phyloP scores from a whole-genome alignment of 2,888 invertebrate species.

The Micropterix aruncella region DNA sequence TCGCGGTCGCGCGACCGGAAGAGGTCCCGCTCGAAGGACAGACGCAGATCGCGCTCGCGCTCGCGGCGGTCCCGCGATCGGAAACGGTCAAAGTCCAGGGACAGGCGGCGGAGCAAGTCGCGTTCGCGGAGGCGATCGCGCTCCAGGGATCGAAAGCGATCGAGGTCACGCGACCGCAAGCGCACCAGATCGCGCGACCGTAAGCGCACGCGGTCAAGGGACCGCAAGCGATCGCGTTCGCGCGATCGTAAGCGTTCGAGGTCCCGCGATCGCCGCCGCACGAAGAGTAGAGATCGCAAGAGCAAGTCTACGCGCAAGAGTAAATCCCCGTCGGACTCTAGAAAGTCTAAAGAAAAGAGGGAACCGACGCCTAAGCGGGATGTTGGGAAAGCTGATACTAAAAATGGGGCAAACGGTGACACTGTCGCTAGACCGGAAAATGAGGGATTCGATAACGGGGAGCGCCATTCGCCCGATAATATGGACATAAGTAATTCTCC shows the following conservation, averaged over 20 bases:
- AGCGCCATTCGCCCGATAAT: constrained; percentile 50
- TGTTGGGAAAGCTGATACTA: constrained; percentile 8
- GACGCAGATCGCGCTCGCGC: constrained; percentile 18
- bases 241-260: constrained; percentile 15
- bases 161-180: constrained; percentile 36
- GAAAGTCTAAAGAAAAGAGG: constrained; percentile 16
- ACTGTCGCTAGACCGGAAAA: constrained; percentile 6
- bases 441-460: constrained; percentile 26
- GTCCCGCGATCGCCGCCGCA: constrained; percentile 28
- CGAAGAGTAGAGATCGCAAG: constrained; percentile 30
- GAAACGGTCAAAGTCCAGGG: constrained; percentile 31
- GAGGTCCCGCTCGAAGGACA: constrained; percentile 19
- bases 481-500: constrained; percentile 75
- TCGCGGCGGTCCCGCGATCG: constrained; percentile 24
- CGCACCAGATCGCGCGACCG: constrained; percentile 32
- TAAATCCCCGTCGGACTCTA: background rate
- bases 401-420: constrained; percentile 24
- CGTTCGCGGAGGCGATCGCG: constrained; percentile 37
- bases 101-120: constrained; percentile 42
- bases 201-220: constrained; percentile 33
- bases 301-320: constrained; percentile 21
- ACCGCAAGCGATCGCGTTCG: constrained; percentile 26
- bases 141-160: constrained; percentile 23
- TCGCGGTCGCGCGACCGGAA: constrained; percentile 27
- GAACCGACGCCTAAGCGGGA: constrained; percentile 8